Conservation (phyloP, 1,140 invertebrate species). For the Eufriesea mexicana region DNA sequence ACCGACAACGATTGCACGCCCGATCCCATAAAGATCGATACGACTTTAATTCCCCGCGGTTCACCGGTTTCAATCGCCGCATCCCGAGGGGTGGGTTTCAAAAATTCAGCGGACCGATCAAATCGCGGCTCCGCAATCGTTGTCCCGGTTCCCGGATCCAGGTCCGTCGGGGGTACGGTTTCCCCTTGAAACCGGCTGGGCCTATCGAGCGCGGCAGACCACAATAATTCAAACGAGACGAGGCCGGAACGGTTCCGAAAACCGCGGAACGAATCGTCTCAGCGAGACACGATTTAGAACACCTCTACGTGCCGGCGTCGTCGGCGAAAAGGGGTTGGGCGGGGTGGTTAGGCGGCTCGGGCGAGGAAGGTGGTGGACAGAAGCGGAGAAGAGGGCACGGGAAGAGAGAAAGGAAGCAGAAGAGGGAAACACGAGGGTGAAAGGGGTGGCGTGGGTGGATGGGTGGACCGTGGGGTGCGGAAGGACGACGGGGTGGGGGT, state of each 20-base stretch:
- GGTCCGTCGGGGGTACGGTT: neutral
- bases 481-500: conserved; percentile 3
- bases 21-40: conserved; percentile 29
- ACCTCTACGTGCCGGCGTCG: conserved; percentile 53
- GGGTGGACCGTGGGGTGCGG: conserved; percentile 27
- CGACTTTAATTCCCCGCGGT: conserved; percentile 45
- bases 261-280: conserved; percentile 50
- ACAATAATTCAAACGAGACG: conserved; percentile 47
- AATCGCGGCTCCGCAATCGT: conserved; percentile 9
- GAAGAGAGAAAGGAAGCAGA: conserved; percentile 39
- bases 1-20: neutral
- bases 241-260: conserved; percentile 30
- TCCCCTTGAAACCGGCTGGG: neutral
- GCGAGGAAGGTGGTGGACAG: neutral
- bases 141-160: conserved; percentile 3
- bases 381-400: neutral
- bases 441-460: conserved; percentile 6
- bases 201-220: conserved; percentile 41
- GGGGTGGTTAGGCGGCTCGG: too few species aligned
- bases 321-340: neutral
- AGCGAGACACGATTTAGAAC: conserved; percentile 62
- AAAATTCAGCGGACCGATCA: conserved; percentile 34
- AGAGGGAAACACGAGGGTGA: conserved; percentile 56
- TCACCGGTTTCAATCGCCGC: conserved; percentile 31
- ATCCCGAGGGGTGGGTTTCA: neutral